A percentile compares a stretch with the other conserved stretches of the same genome.
Conservation (phyloP, 1,140 invertebrate species). For the Drosophila sulfurigaster region DNA sequence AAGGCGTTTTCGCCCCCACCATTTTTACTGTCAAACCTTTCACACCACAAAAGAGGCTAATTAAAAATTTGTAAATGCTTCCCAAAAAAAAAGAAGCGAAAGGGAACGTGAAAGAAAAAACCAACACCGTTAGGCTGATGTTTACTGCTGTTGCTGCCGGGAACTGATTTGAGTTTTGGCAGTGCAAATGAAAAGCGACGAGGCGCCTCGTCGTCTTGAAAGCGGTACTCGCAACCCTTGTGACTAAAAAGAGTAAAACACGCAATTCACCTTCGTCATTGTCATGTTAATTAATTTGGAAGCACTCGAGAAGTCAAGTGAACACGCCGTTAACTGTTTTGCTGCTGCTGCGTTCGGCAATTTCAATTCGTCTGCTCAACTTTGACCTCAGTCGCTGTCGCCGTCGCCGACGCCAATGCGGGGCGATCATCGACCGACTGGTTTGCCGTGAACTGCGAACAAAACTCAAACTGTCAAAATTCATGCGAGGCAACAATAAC, state of each 20-base stretch:
- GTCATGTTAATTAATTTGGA: conserved; percentile 82
- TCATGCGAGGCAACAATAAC: conserved; percentile 52
- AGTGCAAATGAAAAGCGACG: conserved; percentile 8
- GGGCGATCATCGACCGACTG: neutral
- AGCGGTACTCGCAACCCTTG: conserved; percentile 11
- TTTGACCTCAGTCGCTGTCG: conserved; percentile 20
- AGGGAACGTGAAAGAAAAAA: conserved; percentile 6
- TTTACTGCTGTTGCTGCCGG: conserved; percentile 29
- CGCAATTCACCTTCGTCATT: conserved; percentile 83
- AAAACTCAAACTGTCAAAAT: conserved; percentile 66
- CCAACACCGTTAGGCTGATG: conserved; percentile 39
- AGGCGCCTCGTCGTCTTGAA: conserved; percentile 27
- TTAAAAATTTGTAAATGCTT: conserved; percentile 74
- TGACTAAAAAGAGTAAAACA: conserved; percentile 44
- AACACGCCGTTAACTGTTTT: conserved; percentile 44
- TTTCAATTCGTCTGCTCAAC: conserved; percentile 22
- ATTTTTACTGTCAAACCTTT: conserved; percentile 8
- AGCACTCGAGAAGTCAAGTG: conserved; percentile 75
- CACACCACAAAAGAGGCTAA: conserved; percentile 57
- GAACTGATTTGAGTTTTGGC: conserved; percentile 47
- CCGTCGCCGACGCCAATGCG: neutral
- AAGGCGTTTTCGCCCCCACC: conserved; percentile 31
- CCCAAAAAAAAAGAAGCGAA: conserved; percentile 27
- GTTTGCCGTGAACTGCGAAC: conserved; percentile 17
- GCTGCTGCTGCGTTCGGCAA: neutral